Base-by-base conservation (phyloP, 2,797 vertebrate species). In the Merluccius polli region DNA sequence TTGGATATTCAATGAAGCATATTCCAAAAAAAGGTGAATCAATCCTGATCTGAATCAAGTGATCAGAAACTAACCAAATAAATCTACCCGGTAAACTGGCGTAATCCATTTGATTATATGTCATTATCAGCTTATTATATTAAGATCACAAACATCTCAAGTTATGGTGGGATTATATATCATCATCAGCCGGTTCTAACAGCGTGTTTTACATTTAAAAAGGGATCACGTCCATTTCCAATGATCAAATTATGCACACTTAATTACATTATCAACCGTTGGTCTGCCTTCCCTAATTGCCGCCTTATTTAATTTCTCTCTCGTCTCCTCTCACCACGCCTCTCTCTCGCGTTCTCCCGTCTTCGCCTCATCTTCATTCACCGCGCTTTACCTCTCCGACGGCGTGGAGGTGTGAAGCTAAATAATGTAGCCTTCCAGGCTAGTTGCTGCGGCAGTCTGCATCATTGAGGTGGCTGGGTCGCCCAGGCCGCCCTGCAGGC, bases 291-390 rank as follows among this genome's bases (percentile, higher is more conserved):
- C 41, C 11, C 41, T 44, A 44, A 44, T 44, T 44, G 41, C 41
- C 41, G 3, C 41, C 41, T 44, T 44, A 44, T 44, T 44, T 44
- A 44, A 44, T 52, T 21, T 52, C 16, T 52, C 44, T 52, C 44
- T 52, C 44, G 1, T 52, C 44, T 52, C 44, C 44, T 21, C 44
- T 52, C 44, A 18, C 44, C 44, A 5, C 16, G 41, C 44, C 41
- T 16, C 44, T 21, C 41, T 16, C 44, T 52, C 44, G 0, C 44
- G 0, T 18, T 52, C 18, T 21, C 41, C 3, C 44, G 44, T 18
- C 44, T 18, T 52, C 44, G 16, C 44, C 18, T 85, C 76, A 82
- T 90, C 83, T 84, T 81, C 90, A 86, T 89, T 92, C 84, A 90
- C 81, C 80, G 75, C 77, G 78, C 76, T 81, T 59, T 79, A 73